Evolutionary conservation across 2,888 invertebrate species (phyloP).

Genomic region (Ornithoptera alexandrae): DNA sequence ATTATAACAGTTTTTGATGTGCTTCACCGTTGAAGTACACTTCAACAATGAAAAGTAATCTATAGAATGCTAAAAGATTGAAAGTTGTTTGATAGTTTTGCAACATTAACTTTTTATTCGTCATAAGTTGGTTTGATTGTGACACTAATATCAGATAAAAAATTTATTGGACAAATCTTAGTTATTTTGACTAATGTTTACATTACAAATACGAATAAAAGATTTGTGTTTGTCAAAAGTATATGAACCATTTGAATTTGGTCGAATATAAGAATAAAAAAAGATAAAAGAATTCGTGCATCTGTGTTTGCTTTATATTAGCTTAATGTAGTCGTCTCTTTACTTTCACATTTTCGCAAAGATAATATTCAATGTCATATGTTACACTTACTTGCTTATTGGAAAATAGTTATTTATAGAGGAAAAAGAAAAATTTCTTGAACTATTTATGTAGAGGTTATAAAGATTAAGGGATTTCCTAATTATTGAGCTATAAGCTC

Average conservation of each 20-base stretch:
- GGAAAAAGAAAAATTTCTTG: conserved; percentile 15
- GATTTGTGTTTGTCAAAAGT: neutral
- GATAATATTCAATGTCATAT: conserved; percentile 3
- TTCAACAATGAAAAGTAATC: conserved; percentile 28
- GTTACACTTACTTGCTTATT: conserved; percentile 21
- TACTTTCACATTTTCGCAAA: conserved; percentile 1
- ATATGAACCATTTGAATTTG: neutral
- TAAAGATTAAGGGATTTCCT: conserved; percentile 5
- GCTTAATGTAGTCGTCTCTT: neutral
- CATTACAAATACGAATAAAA: neutral
- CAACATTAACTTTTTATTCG: neutral
- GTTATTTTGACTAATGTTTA: neutral
- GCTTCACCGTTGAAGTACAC: conserved; percentile 7
- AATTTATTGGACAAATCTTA: neutral
- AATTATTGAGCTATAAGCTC: conserved; percentile 14
- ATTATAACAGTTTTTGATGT: conserved; percentile 21
- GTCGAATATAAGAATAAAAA: no score
- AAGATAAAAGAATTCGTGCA: no score
- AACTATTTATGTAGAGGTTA: conserved; percentile 1
- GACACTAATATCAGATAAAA: neutral
- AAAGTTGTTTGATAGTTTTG: conserved; percentile 19
- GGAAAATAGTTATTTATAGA: conserved; percentile 19
- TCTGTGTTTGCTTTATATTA: no score
- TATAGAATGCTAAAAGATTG: conserved; percentile 2
- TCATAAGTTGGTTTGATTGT: neutral